phyloP scores from a whole-genome alignment of 1,140 invertebrate genomes.

The Rhyzopertha dominica region DNA sequence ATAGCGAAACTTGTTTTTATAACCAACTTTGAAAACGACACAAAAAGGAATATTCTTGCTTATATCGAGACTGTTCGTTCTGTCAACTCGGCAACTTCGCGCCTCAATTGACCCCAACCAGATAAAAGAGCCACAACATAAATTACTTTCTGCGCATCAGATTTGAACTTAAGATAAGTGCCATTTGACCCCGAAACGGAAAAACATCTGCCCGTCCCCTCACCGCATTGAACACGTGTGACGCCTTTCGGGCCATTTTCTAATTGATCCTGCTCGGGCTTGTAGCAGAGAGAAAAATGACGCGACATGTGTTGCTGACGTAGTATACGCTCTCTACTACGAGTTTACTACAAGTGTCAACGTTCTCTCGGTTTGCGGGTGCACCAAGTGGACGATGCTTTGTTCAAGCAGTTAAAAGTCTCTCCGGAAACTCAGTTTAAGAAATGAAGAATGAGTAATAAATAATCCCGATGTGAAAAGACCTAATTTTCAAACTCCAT shows the following conservation, averaged over 20 bases:
- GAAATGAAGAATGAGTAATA: no score
- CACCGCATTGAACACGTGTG: slow-evolving; percentile 11
- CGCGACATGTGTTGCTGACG: slow-evolving; percentile 5
- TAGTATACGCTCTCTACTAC: slow-evolving; percentile 6
- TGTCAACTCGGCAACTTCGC: slow-evolving; percentile 1
- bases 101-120: background rate
- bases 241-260: slow-evolving; percentile 1
- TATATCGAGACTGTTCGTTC: background rate
- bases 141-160: slow-evolving; percentile 2
- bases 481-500: no score
- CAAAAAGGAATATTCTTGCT: no score
- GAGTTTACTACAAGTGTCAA: slow-evolving; percentile 9
- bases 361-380: slow-evolving; percentile 1
- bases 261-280: no score
- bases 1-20: background rate
- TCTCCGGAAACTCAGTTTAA: no score
- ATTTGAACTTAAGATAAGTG: slow-evolving; percentile 12
- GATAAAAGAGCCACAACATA: slow-evolving; percentile 7
- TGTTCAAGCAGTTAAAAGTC: no score
- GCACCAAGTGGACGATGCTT: no score
- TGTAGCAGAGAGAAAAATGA: background rate
- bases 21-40: no score
- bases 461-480: no score
- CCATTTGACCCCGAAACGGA: slow-evolving; percentile 9
- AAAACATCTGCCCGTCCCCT: no score